Conservation (phyloP, 2,113 vertebrate genomes). For the Narcine bancroftii region DNA sequence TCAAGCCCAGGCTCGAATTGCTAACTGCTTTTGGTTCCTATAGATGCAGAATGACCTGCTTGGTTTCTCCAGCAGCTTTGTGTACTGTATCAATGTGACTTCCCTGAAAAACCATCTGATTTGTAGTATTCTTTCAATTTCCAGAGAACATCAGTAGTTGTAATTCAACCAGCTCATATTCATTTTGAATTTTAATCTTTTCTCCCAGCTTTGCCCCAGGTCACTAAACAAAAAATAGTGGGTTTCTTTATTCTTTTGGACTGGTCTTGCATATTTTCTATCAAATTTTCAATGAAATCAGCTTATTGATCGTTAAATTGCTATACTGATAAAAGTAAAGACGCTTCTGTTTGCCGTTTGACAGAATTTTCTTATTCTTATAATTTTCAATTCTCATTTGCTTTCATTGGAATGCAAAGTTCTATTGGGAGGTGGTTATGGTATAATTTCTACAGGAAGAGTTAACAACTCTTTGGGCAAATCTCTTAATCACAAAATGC, state of each 20-base stretch:
- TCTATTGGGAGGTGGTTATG: not conserved
- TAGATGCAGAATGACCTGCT: too few species aligned
- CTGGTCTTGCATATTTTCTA: not conserved
- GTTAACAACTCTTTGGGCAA: not conserved
- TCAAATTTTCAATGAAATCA: too few species aligned
- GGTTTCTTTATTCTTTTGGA: not conserved
- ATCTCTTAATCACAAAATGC: too few species aligned
- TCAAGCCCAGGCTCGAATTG: too few species aligned
- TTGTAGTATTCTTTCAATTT: not conserved
- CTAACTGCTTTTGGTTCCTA: too few species aligned
- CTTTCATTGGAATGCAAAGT: not conserved
- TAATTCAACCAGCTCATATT: not conserved
- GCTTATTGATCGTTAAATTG: too few species aligned
- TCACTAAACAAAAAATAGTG: not conserved
- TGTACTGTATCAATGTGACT: too few species aligned
- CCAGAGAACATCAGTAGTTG: not conserved
- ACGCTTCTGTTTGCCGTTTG: not conserved
- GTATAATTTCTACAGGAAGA: not conserved
- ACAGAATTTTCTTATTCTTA: not conserved
- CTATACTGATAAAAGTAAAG: not conserved
- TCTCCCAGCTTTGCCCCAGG: not conserved
- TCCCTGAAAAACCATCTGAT: not conserved
- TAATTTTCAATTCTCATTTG: not conserved
- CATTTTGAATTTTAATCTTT: not conserved
- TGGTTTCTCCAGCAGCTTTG: too few species aligned